Conservation (phyloP, 2,888 invertebrate genomes). For the Zootermopsis nevadensis region DNA sequence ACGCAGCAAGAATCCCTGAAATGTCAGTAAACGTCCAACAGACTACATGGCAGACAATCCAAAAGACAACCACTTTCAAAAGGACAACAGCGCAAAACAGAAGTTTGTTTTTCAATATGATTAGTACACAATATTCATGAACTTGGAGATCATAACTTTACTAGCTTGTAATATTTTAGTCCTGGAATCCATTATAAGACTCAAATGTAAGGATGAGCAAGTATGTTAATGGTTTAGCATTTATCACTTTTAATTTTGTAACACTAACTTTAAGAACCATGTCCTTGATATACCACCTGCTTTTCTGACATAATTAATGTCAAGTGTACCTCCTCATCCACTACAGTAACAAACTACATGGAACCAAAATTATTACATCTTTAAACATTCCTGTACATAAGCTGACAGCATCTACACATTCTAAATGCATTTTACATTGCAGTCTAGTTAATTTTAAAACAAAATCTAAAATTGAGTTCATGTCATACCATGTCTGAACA, state of each 20-base stretch:
- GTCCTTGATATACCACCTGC: conserved; percentile 5
- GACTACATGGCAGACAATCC: too few species aligned
- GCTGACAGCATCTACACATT: background rate
- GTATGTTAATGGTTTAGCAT: background rate
- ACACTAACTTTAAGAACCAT: background rate
- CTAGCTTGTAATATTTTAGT: background rate
- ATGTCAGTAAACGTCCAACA: too few species aligned
- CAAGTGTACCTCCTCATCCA: background rate
- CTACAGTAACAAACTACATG: background rate
- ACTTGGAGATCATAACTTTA: too few species aligned
- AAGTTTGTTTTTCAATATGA: too few species aligned
- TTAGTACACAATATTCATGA: too few species aligned
- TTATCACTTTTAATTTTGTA: background rate
- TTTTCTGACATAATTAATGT: background rate
- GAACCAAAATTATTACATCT: background rate
- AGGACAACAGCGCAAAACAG: too few species aligned
- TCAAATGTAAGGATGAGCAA: background rate
- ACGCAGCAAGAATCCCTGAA: too few species aligned
- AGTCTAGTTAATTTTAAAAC: background rate
- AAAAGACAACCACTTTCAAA: too few species aligned
- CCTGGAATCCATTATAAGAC: background rate
- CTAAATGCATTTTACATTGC: background rate
- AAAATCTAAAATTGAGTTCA: background rate
- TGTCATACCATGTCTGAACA: background rate
- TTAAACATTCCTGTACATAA: background rate